phyloP scores from a whole-genome alignment of 1,140 invertebrate genomes.

The Aleiodes sp. region DNA sequence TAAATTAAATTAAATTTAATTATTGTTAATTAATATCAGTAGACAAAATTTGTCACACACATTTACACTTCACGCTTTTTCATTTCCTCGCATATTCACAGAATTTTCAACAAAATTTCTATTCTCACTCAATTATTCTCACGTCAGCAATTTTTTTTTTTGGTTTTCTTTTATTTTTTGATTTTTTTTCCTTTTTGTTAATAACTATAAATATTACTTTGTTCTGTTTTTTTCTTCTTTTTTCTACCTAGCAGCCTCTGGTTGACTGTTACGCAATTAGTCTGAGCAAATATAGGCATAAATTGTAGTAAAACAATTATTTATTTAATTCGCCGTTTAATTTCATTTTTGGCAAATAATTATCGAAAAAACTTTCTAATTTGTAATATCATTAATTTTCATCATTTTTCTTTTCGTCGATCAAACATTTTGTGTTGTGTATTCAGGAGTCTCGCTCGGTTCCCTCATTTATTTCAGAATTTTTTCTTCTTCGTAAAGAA shows the following conservation, averaged over 20 bases:
- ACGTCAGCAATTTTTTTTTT: constrained; percentile 17
- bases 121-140: constrained; percentile 25
- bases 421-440: background rate
- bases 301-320: constrained; percentile 27
- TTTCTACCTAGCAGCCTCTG: constrained; percentile 62
- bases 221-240: constrained; percentile 44
- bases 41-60: constrained; percentile 37
- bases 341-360: constrained; percentile 16
- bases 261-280: constrained; percentile 59
- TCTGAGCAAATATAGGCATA: constrained; percentile 40
- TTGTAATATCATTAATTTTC: background rate
- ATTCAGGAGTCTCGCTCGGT: no score
- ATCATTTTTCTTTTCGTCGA: background rate
- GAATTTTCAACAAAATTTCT: constrained; percentile 12
- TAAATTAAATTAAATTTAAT: constrained; percentile 7
- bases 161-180: no score
- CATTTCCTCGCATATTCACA: constrained; percentile 20
- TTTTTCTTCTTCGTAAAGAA: background rate
- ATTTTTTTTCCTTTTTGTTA: constrained; percentile 4
- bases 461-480: background rate
- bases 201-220: constrained; percentile 32
- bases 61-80: no score
- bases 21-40: constrained; percentile 27
- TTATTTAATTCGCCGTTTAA: constrained; percentile 7
- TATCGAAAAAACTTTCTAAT: background rate